These are phyloP conservation scores for Otis tarda DNA, from an alignment of 2,113 vertebrate species.

Conservation along the genomic window DNA sequence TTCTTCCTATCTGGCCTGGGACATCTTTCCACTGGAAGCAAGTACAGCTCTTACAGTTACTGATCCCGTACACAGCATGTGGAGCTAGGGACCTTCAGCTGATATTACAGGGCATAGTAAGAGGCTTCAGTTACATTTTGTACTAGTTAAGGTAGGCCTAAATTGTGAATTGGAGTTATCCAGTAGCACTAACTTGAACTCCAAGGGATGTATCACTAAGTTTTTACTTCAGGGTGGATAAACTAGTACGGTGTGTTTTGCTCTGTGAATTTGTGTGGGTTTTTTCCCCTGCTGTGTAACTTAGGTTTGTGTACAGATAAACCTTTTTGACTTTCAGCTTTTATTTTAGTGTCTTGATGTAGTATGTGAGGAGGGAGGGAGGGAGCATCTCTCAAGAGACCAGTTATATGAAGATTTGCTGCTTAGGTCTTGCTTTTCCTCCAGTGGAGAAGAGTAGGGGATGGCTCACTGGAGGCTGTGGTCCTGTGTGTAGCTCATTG, in stretches of 20 bases:
- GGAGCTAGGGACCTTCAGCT: not conserved
- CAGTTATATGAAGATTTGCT: not conserved
- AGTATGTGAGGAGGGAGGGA: not conserved
- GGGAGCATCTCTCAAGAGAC: not conserved
- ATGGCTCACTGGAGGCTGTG: not conserved
- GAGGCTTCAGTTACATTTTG: not conserved
- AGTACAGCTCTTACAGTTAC: not conserved
- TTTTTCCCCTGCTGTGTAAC: not conserved
- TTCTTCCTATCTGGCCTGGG: conserved; percentile 12
- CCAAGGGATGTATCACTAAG: not conserved
- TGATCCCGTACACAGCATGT: not conserved
- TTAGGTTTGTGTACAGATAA: not conserved
- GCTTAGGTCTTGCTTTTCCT: not conserved
- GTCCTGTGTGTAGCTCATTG: not conserved
- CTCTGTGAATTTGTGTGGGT: not conserved
- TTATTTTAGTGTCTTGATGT: not conserved
- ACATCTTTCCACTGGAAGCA: conserved; percentile 26
- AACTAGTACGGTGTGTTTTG: not conserved
- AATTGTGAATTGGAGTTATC: not conserved
- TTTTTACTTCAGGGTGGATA: not conserved
- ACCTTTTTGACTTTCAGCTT: not conserved
- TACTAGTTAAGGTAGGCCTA: not conserved
- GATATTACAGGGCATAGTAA: not conserved
- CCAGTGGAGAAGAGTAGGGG: not conserved
- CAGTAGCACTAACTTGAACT: not conserved